Evolutionary conservation across 2,113 vertebrate genomes (phyloP).

Genomic region (Egretta garzetta): DNA sequence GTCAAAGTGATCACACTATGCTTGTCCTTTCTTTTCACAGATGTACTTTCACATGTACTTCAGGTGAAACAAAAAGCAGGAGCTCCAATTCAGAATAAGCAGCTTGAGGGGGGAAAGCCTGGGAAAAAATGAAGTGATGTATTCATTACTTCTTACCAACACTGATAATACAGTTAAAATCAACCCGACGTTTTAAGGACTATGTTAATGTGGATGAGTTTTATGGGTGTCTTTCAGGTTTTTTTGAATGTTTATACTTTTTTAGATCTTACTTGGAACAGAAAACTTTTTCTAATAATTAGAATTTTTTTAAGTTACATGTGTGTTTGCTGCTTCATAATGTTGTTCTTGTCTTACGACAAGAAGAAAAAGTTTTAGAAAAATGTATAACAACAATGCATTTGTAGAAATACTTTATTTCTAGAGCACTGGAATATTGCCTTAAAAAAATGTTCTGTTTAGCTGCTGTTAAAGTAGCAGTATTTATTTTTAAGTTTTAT

Average conservation of each 20-base stretch:
- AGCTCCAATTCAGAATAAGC: neutral
- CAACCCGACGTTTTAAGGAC: neutral
- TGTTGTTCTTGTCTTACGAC: neutral
- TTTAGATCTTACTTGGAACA: neutral
- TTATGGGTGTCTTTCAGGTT: neutral
- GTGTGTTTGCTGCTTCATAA: neutral
- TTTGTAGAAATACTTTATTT: neutral
- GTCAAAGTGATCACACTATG: neutral
- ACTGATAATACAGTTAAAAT: neutral
- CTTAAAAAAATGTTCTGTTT: neutral
- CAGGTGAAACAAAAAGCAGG: neutral
- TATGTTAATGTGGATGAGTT: neutral
- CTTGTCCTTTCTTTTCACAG: neutral
- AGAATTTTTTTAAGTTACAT: neutral
- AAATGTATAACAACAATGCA: neutral
- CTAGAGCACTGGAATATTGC: neutral
- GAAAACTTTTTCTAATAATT: neutral
- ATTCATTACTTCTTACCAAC: neutral
- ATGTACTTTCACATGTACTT: neutral
- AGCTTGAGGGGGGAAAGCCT: neutral
- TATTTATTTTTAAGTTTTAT: neutral
- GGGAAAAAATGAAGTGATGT: neutral
- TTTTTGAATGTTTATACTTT: neutral
- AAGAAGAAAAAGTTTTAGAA: neutral
- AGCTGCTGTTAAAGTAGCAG: neutral